These are phyloP conservation scores for Drosophila monieri DNA, from an alignment of 2,888 invertebrate species.

Conservation along the genomic window DNA sequence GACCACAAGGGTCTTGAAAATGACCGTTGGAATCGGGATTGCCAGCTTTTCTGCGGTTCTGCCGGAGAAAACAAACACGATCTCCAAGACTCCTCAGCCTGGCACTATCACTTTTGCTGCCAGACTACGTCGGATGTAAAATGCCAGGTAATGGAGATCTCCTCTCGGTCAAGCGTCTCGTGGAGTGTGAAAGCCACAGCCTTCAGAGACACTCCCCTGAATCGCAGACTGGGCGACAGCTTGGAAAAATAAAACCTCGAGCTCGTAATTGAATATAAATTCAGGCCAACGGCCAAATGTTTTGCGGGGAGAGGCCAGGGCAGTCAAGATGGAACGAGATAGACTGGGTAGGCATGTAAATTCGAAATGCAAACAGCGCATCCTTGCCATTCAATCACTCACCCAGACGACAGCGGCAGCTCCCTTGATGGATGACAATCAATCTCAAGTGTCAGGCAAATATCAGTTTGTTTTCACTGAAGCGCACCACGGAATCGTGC, in stretches of 20 bases:
- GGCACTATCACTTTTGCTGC: slow-evolving; percentile 21
- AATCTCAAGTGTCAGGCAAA: slow-evolving; percentile 81
- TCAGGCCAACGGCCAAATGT: slow-evolving; percentile 46
- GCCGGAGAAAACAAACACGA: slow-evolving; percentile 43
- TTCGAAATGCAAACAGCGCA: slow-evolving; percentile 66
- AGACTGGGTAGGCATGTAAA: slow-evolving; percentile 57
- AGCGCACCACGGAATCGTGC: slow-evolving; percentile 62
- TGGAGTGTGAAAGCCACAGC: slow-evolving; percentile 49
- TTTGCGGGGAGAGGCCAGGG: slow-evolving; percentile 5
- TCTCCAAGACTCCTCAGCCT: slow-evolving; percentile 3
- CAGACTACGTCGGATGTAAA: slow-evolving; percentile 28
- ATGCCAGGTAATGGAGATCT: slow-evolving; percentile 48
- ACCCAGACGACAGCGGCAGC: slow-evolving; percentile 43
- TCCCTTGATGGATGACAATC: slow-evolving; percentile 81
- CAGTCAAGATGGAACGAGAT: slow-evolving; percentile 6
- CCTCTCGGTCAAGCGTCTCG: slow-evolving; percentile 18
- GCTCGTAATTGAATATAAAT: slow-evolving; percentile 65
- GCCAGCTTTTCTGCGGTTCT: slow-evolving; percentile 42
- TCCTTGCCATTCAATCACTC: slow-evolving; percentile 71
- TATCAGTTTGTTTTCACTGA: slow-evolving; percentile 78
- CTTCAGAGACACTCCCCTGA: slow-evolving; percentile 13
- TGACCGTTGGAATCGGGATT: slow-evolving; percentile 1
- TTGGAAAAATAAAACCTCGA: slow-evolving; percentile 27
- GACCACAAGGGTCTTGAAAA: slow-evolving; percentile 23
- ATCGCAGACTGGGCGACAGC: slow-evolving; percentile 1